phyloP scores from a whole-genome alignment of 2,797 vertebrate genomes.

The Gambusia yucatana region DNA sequence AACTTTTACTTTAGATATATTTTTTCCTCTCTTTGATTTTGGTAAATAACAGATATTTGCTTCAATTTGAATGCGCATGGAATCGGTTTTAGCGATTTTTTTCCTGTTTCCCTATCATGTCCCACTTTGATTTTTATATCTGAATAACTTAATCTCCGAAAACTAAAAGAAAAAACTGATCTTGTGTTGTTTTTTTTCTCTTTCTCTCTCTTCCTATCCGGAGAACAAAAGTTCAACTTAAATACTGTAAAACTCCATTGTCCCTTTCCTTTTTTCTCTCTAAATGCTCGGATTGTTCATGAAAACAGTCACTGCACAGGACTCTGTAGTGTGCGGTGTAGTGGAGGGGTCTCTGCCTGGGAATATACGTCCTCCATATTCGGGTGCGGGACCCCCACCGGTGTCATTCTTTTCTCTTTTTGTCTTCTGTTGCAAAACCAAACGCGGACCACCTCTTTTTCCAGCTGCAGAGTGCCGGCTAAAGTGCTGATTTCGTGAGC shows the following conservation, averaged over 20 bases:
- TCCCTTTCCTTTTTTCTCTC: slow-evolving; percentile 69
- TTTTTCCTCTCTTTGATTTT: slow-evolving; percentile 76
- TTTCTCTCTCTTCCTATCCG: slow-evolving; percentile 55
- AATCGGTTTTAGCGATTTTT: slow-evolving; percentile 69
- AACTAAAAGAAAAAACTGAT: slow-evolving; percentile 76
- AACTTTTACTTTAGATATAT: slow-evolving; percentile 65
- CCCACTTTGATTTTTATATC: slow-evolving; percentile 62
- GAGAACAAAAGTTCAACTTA: slow-evolving; percentile 81
- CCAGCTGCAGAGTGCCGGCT: slow-evolving; percentile 96
- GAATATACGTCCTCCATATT: slow-evolving; percentile 99
- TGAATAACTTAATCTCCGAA: slow-evolving; percentile 71
- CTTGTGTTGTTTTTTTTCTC: slow-evolving; percentile 48
- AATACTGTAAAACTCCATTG: slow-evolving; percentile 86
- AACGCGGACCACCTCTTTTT: slow-evolving; percentile 99
- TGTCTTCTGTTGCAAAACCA: slow-evolving; percentile 99
- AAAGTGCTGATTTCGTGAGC: slow-evolving; percentile 97
- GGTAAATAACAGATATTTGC: slow-evolving; percentile 83
- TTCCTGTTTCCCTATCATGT: slow-evolving; percentile 52
- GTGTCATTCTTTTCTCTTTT: slow-evolving; percentile 99
- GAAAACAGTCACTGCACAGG: slow-evolving; percentile 93
- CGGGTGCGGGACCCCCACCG: slow-evolving; percentile 92
- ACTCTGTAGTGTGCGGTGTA: slow-evolving; percentile 93
- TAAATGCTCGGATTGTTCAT: slow-evolving; percentile 78
- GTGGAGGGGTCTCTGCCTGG: slow-evolving; percentile 92
- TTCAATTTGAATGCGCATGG: slow-evolving; percentile 75